phyloP scores from a whole-genome alignment of 2,113 vertebrate species.

The Hippocampus guttulatus region DNA sequence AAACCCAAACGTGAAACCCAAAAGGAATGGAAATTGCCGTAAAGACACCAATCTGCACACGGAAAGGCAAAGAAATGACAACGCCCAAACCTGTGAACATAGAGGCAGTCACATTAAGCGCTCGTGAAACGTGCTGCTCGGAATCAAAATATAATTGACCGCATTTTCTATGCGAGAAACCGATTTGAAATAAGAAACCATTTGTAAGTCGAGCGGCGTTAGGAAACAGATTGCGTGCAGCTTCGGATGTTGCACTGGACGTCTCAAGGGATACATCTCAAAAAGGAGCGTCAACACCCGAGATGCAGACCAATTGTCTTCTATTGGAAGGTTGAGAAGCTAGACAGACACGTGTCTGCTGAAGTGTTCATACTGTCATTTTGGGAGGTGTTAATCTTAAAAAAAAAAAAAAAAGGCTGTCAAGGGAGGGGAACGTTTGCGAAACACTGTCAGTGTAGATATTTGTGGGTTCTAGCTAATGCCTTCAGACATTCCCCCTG shows the following conservation, averaged over 20 bases:
- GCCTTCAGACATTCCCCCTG: constrained; percentile 64
- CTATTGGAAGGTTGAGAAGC: neutral
- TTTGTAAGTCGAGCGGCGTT: neutral
- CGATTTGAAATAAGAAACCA: no score
- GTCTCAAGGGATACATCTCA: neutral
- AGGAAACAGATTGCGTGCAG: neutral
- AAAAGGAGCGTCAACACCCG: neutral
- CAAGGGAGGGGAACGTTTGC: constrained; percentile 63
- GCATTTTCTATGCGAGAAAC: no score
- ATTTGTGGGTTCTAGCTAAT: constrained; percentile 64
- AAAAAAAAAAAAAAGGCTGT: constrained; percentile 43
- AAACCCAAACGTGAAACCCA: no score
- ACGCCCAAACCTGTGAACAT: no score
- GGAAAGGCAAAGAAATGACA: no score
- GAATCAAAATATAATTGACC: no score
- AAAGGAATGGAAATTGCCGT: no score
- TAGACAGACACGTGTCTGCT: constrained; percentile 11
- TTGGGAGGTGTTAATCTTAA: constrained; percentile 51
- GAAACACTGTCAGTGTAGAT: constrained; percentile 63
- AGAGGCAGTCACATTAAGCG: no score
- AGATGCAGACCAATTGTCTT: neutral
- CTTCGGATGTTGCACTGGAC: neutral
- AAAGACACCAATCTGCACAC: no score
- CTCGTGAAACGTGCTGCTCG: no score
- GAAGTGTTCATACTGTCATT: constrained; percentile 54